Evolutionary conservation across 2,113 vertebrate genomes (phyloP).

Genomic region (Melanerpes formicivorus): DNA sequence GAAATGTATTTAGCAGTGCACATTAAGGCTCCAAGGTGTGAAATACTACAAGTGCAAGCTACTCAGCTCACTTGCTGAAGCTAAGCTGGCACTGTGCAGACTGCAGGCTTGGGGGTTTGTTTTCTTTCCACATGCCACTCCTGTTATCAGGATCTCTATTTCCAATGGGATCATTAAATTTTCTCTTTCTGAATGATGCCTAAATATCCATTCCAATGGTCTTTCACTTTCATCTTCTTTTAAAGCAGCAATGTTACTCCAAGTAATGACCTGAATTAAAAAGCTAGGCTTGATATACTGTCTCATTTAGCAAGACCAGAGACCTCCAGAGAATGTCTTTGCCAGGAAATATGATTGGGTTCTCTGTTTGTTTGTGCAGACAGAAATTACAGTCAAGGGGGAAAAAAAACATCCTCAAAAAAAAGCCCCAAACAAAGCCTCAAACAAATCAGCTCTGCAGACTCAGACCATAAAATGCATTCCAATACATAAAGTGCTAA

Average conservation of each 20-base stretch:
- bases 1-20: conserved; percentile 72
- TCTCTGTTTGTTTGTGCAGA: not conserved
- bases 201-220: conserved; percentile 22
- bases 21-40: conserved; percentile 68
- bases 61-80: conserved; percentile 66
- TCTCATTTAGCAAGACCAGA: not conserved
- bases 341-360: not conserved
- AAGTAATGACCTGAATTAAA: conserved; percentile 39
- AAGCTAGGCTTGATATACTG: not conserved
- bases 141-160: conserved; percentile 33
- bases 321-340: not conserved
- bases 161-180: conserved; percentile 37
- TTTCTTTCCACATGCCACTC: conserved; percentile 21
- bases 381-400: not conserved
- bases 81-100: conserved; percentile 62
- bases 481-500: not conserved
- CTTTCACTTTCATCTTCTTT: conserved; percentile 33
- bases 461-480: not conserved
- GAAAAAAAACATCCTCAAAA: not conserved
- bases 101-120: not conserved
- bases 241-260: conserved; percentile 5
- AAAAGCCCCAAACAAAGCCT: not conserved
- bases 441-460: not conserved
- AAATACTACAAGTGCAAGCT: conserved; percentile 69
- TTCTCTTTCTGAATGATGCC: conserved; percentile 2